Base-by-base conservation (phyloP, 2,888 invertebrate genomes). In the Philereme transversata region DNA sequence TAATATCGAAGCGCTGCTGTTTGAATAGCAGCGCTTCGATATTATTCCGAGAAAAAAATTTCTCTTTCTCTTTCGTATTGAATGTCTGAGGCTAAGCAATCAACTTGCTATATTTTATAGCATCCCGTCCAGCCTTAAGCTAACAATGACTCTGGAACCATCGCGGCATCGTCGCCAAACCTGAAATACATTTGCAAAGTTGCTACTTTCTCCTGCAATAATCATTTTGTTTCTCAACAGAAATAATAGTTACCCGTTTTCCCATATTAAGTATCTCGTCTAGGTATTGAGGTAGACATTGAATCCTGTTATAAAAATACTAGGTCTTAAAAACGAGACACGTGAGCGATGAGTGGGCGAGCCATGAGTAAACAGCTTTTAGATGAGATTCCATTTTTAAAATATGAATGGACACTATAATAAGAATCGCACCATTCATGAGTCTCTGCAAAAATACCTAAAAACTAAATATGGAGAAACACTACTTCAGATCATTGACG, bases 331-430 rank as follows among this genome's bases (percentile, higher is more conserved):
- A 69, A 64, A 57, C 64, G 71, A 70, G 68, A 71, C 72, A 68
- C 69, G 61, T 74, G 68, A 67, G 62, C 65, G 76, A 80, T 72
- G 78, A 79, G 86, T 86, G 76, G 88, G 88, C 72, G 82, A 81
- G 74, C 76, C 65, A 74, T 72, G 70, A 79, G 77, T 73, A 76
- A 81, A 79, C 73, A 70, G 67, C 70, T 68, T 64, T 59, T 68
- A 70, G 65, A 64, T 62, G 60, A 69, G 66, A 67, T 62, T 62
- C 76, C 78, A 78, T 82, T 82, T 80, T 76, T 80, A 77, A 73
- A 60, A 62, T 46, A 71, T 71, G 69, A 72, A 74, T 70, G 71
- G 34, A 65, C 40, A 51, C 34, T 46, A 54, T 58, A 60, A 60
- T 58, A 60, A 60, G 60, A n/a, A 57, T 54, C 57, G 44, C 54